phyloP scores from a whole-genome alignment of 1,140 invertebrate genomes.

The Drosophila mauritiana region DNA sequence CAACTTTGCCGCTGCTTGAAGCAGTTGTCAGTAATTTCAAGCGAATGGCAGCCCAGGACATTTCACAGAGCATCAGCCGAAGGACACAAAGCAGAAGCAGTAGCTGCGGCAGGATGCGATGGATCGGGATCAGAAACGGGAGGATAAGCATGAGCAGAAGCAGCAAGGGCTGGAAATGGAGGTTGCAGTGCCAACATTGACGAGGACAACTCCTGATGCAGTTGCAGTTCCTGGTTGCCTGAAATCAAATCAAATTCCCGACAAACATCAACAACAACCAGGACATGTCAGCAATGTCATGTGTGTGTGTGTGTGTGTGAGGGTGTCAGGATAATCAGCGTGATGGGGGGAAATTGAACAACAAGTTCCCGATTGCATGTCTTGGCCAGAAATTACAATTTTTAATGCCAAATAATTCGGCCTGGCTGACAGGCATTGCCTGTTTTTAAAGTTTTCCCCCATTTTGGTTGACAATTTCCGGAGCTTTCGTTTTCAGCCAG shows the following conservation, averaged over 20 bases:
- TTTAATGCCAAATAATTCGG: conserved; percentile 40
- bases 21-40: conserved; percentile 65
- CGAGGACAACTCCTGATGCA: conserved; percentile 35
- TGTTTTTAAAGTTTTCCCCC: background rate
- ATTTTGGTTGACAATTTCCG: conserved; percentile 14
- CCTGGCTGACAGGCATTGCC: conserved; percentile 15
- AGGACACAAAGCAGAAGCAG: conserved; percentile 14
- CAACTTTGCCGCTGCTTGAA: conserved; percentile 51
- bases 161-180: background rate
- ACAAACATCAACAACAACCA: conserved; percentile 59
- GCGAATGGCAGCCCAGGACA: conserved; percentile 44
- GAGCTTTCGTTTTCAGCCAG: background rate
- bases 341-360: conserved; percentile 43
- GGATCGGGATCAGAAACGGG: conserved; percentile 20
- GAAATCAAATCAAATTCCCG: conserved; percentile 76
- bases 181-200: conserved; percentile 46
- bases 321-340: conserved; percentile 33
- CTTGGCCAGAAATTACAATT: conserved; percentile 53
- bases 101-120: conserved; percentile 1
- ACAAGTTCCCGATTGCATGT: conserved; percentile 43
- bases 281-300: conserved; percentile 33
- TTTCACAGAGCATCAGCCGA: conserved; percentile 30
- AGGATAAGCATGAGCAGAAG: conserved; percentile 4
- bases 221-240: conserved; percentile 31
- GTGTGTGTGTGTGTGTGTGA: conserved; percentile 12